A percentile compares a stretch with the other conserved stretches of the same genome.
Evolutionary conservation across 2,888 invertebrate genomes (phyloP).

Genomic region (Fragum fragum): DNA sequence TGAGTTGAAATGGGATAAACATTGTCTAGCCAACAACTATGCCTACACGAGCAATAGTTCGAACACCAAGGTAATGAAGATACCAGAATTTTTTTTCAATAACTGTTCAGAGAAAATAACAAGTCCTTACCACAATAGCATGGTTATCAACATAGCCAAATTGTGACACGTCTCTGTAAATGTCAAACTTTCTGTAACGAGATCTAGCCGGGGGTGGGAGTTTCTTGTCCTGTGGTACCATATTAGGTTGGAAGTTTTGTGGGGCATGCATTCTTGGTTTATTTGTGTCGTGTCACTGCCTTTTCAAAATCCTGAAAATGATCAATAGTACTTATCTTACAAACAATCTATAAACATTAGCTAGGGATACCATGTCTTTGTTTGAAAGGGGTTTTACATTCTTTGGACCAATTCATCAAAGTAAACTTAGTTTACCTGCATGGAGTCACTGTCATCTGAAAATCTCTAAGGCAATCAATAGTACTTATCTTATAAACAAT

Average conservation of each 20-base stretch:
- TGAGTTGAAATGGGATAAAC: too few relatives aligned
- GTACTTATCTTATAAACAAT: too few relatives aligned
- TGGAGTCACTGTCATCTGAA: too few relatives aligned
- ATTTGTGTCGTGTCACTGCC: neutral
- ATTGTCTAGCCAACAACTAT: neutral
- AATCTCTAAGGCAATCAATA: too few relatives aligned
- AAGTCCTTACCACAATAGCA: slow-evolving; percentile 83
- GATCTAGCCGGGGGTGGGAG: slow-evolving; percentile 83
- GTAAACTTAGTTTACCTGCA: too few relatives aligned
- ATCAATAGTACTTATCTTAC: too few relatives aligned
- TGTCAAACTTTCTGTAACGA: slow-evolving; percentile 86
- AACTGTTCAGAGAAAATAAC: neutral
- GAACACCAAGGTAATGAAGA: neutral
- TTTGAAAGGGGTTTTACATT: too few relatives aligned
- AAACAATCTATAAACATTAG: too few relatives aligned
- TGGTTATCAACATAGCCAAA: slow-evolving; percentile 85
- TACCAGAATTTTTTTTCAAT: neutral
- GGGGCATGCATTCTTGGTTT: slow-evolving; percentile 79
- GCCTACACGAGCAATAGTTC: neutral
- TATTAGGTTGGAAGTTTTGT: slow-evolving; percentile 79
- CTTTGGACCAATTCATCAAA: too few relatives aligned
- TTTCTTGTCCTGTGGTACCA: slow-evolving; percentile 74
- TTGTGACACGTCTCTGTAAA: slow-evolving; percentile 85
- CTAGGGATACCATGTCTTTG: too few relatives aligned
- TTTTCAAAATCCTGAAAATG: neutral